These are phyloP conservation scores for Montipora sp. DNA, from an alignment of 64 coral and sea anemone species.

Conservation along the genomic window DNA sequence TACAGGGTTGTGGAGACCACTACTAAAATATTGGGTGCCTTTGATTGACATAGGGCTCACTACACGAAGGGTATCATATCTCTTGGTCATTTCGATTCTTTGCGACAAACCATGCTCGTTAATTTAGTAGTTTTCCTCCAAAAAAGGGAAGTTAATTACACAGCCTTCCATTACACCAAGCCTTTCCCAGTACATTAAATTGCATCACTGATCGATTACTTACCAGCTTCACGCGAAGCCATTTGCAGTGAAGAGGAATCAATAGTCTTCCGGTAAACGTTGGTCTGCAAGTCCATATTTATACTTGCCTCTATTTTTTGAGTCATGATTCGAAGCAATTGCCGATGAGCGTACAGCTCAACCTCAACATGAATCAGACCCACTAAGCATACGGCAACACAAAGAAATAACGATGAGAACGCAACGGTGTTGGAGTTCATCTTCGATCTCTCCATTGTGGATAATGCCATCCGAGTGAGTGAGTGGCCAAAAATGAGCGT, in stretches of 20 bases:
- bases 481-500: too few relatives aligned
- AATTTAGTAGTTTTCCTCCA: too few relatives aligned
- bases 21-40: too few relatives aligned
- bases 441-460: conserved; percentile 2
- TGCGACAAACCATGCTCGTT: too few relatives aligned
- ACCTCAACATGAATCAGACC: background rate
- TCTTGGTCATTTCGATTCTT: too few relatives aligned
- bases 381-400: background rate
- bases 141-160: too few relatives aligned
- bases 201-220: background rate
- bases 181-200: too few relatives aligned
- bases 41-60: too few relatives aligned
- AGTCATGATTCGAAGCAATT: conserved; percentile 10
- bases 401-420: conserved; percentile 10
- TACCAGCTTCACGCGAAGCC: background rate
- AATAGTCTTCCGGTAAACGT: background rate
- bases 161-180: too few relatives aligned
- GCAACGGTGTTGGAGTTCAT: background rate
- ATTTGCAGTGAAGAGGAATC: background rate
- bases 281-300: background rate
- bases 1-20: too few relatives aligned
- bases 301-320: background rate
- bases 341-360: background rate
- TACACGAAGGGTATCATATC: too few relatives aligned
- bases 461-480: too few relatives aligned